phyloP scores from a whole-genome alignment of 2,888 invertebrate genomes.

The Augiades crinisus region DNA sequence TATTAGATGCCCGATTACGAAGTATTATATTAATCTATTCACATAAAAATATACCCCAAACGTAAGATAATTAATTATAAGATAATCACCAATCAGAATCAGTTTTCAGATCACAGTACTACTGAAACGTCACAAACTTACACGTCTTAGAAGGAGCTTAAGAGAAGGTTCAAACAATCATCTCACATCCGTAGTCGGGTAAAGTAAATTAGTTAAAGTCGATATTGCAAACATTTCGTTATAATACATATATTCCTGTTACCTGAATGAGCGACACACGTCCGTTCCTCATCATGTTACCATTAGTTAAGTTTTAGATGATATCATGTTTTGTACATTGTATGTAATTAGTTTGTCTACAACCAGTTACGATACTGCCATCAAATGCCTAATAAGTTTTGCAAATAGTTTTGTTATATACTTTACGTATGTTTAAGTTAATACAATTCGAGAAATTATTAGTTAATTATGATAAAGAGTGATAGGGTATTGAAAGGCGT shows the following conservation, averaged over 20 bases:
- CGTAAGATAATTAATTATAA: background rate
- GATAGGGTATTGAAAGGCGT: conserved; percentile 49
- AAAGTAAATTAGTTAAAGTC: conserved; percentile 32
- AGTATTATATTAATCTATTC: background rate
- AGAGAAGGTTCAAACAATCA: too few species aligned
- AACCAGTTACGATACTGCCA: conserved; percentile 80
- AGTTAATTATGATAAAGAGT: conserved; percentile 77
- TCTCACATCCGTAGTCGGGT: conserved; percentile 22
- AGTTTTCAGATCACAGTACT: conserved; percentile 6
- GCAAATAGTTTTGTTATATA: conserved; percentile 61
- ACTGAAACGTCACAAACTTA: conserved; percentile 17
- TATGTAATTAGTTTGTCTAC: conserved; percentile 66
- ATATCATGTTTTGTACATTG: conserved; percentile 69
- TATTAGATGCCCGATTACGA: conserved; percentile 13
- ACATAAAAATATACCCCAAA: background rate
- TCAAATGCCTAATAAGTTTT: conserved; percentile 79
- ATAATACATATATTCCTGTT: conserved; percentile 57
- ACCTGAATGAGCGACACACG: conserved; percentile 74
- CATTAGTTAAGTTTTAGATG: conserved; percentile 76
- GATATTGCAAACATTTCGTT: conserved; percentile 39
- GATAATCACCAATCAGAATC: background rate
- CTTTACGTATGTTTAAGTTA: conserved; percentile 53
- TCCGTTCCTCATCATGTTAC: conserved; percentile 79
- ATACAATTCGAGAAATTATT: conserved; percentile 70
- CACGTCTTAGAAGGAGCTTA: conserved; percentile 1